These are phyloP conservation scores for Ivindomyrus marchei DNA, from an alignment of 2,113 vertebrate species.

Conservation along the genomic window DNA sequence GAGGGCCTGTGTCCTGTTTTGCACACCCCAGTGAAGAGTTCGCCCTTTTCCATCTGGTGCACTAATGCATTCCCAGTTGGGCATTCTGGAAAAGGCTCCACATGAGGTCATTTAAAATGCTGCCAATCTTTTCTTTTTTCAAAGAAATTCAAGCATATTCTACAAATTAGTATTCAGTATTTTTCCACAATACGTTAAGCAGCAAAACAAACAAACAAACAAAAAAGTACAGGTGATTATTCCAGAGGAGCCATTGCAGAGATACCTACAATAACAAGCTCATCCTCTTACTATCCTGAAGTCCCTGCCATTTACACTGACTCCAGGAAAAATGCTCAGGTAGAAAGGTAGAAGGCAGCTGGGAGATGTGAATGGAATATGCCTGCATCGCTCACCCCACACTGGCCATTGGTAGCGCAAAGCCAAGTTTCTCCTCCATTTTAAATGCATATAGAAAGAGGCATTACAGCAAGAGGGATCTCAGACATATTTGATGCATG, in stretches of 20 bases:
- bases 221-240: neutral
- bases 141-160: neutral
- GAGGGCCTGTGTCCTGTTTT: neutral
- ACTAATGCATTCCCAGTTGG: neutral
- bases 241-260: neutral
- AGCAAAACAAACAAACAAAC: neutral
- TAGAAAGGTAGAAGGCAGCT: neutral
- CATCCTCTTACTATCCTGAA: neutral
- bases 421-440: neutral
- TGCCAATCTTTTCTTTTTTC: neutral
- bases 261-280: neutral
- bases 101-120: neutral
- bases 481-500: neutral
- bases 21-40: neutral
- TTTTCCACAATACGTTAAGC: neutral
- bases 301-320: neutral
- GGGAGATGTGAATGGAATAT: neutral
- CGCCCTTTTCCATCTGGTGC: neutral
- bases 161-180: neutral
- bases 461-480: neutral
- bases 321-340: neutral
- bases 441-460: neutral
- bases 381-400: neutral
- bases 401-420: neutral
- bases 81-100: neutral